Evolutionary conservation across 2,113 vertebrate genomes (phyloP).

Genomic region (Baryphthengus martii): DNA sequence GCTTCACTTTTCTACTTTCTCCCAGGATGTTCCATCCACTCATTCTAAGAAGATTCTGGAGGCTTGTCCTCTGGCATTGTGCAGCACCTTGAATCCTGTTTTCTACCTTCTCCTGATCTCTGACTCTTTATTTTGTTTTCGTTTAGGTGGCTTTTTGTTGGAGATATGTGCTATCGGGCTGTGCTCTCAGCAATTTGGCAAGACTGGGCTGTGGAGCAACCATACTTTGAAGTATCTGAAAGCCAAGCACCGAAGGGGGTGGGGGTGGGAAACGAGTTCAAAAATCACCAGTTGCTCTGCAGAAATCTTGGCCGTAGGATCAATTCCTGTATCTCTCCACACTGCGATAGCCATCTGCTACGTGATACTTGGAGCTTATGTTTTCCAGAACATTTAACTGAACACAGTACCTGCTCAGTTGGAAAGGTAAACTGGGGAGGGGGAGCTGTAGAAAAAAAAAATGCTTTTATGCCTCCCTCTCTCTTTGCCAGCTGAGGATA

Average conservation of each 20-base stretch:
- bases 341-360: not conserved
- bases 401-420: not conserved
- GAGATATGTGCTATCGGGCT: rapidly evolving
- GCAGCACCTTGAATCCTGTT: rapidly evolving
- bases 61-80: not conserved
- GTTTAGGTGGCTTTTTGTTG: not conserved
- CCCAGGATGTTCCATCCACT: not conserved
- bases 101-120: not conserved
- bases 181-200: not conserved
- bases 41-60: not conserved
- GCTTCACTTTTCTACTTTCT: not conserved
- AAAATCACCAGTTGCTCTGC: not conserved
- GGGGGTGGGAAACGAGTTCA: not conserved
- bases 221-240: not conserved
- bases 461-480: not conserved
- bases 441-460: not conserved
- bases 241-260: not conserved
- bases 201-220: not conserved
- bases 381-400: not conserved
- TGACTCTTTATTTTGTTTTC: not conserved
- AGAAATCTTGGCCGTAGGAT: not conserved
- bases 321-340: not conserved
- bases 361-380: not conserved
- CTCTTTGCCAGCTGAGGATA: not conserved
- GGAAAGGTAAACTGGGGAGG: not conserved